Percentiles rank a stretch among this genome's conserved stretches.
These are phyloP conservation scores for Polietes domitor DNA, from an alignment of 2,888 invertebrate genomes.

Conservation along the genomic window DNA sequence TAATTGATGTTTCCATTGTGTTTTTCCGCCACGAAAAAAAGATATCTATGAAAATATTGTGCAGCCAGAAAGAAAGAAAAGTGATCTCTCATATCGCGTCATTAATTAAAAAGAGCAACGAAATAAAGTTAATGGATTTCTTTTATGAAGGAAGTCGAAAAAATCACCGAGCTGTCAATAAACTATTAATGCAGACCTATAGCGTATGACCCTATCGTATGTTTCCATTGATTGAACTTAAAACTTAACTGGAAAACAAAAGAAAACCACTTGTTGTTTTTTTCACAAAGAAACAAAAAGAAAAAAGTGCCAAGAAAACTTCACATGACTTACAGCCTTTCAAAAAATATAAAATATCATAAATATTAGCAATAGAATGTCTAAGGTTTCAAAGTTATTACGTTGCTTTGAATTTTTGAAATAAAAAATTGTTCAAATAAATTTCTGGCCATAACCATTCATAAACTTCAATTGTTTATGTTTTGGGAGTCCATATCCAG, in stretches of 20 bases:
- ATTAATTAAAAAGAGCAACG: neutral
- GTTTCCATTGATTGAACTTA: neutral
- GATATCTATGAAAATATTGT: too few species aligned
- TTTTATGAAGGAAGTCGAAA: neutral
- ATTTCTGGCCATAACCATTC: neutral
- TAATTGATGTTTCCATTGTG: neutral
- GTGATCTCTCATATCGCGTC: neutral
- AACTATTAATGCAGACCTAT: neutral
- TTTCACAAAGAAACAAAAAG: too few species aligned
- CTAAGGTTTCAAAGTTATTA: neutral
- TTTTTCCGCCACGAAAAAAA: neutral
- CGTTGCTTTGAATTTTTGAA: neutral
- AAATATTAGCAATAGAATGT: neutral
- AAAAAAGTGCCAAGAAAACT: too few species aligned
- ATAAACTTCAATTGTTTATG: neutral
- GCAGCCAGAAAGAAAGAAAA: neutral
- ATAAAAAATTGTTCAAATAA: slow-evolving; percentile 4
- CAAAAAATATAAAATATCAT: neutral
- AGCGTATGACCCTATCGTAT: neutral
- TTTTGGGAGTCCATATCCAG: too few species aligned
- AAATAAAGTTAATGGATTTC: slow-evolving; percentile 8
- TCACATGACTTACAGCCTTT: neutral
- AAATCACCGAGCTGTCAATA: slow-evolving; percentile 1
- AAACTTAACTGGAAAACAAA: neutral
- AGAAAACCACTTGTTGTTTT: neutral